Percentiles rank a stretch among this genome's conserved stretches.
phyloP scores from a whole-genome alignment of 2,797 vertebrate species.

The Paramormyrops hopkinsi region DNA sequence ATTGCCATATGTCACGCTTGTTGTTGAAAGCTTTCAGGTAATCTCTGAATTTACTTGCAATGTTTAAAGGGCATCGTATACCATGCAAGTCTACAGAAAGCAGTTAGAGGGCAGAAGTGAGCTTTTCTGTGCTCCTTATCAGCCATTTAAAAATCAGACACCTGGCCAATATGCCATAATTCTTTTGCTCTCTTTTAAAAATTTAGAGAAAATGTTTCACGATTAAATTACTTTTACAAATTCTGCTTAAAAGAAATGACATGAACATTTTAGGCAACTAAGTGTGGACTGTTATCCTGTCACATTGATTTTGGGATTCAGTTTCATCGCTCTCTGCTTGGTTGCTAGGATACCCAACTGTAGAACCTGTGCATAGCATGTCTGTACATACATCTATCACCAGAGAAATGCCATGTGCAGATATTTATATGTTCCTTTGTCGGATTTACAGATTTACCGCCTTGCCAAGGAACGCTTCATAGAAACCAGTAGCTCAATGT shows the following conservation, averaged over 20 bases:
- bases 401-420: background rate
- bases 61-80: background rate
- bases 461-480: background rate
- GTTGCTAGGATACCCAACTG: background rate
- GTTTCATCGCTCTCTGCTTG: background rate
- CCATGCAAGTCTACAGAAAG: background rate
- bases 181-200: background rate
- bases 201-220: background rate
- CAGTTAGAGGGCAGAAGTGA: background rate
- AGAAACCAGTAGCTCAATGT: background rate
- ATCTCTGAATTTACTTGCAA: background rate
- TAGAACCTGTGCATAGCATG: background rate
- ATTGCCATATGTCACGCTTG: background rate
- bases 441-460: background rate
- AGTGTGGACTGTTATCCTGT: background rate
- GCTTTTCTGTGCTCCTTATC: background rate
- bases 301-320: background rate
- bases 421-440: background rate
- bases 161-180: background rate
- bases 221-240: background rate
- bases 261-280: background rate
- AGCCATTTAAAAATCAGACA: background rate
- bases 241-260: background rate
- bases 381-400: background rate
- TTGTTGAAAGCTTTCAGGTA: constrained; percentile 3